phyloP scores from a whole-genome alignment of 2,888 invertebrate species.

The Andrena bucephala region DNA sequence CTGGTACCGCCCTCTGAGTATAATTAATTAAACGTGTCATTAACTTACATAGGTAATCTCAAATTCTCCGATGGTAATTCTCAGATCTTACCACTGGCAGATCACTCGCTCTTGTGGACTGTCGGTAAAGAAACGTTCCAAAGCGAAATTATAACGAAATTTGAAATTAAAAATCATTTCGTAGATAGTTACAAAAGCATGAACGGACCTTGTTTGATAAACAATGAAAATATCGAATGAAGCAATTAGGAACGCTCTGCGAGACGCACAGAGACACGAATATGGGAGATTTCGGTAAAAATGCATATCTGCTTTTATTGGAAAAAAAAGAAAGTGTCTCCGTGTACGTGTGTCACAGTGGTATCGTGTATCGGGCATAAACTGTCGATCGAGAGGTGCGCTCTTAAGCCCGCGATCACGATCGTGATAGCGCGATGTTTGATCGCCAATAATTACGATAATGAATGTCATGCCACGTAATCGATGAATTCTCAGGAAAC shows the following conservation, averaged over 20 bases:
- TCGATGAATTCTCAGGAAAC: background rate
- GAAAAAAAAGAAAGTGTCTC: constrained; percentile 53
- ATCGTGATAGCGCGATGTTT: constrained; percentile 26
- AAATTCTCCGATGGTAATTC: background rate
- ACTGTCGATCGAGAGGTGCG: constrained; percentile 37
- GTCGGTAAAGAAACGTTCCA: no score
- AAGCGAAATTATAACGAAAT: no score
- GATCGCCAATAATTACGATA: constrained; percentile 13
- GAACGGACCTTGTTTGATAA: background rate
- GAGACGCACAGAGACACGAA: background rate
- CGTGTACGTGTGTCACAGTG: constrained; percentile 36
- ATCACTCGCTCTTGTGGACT: background rate
- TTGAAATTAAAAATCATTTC: no score
- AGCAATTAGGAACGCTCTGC: background rate
- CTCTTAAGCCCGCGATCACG: constrained; percentile 37
- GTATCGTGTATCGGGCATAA: constrained; percentile 40
- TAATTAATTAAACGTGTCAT: background rate
- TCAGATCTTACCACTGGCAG: background rate
- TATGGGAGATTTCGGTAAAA: constrained; percentile 56
- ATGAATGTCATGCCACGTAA: background rate
- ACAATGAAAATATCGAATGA: background rate
- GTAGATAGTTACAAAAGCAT: no score
- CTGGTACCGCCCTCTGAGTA: background rate
- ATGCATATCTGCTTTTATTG: constrained; percentile 69
- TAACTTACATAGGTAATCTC: background rate